Conservation (phyloP, 23 tunicate genomes). For the Botrylloides violaceus region DNA sequence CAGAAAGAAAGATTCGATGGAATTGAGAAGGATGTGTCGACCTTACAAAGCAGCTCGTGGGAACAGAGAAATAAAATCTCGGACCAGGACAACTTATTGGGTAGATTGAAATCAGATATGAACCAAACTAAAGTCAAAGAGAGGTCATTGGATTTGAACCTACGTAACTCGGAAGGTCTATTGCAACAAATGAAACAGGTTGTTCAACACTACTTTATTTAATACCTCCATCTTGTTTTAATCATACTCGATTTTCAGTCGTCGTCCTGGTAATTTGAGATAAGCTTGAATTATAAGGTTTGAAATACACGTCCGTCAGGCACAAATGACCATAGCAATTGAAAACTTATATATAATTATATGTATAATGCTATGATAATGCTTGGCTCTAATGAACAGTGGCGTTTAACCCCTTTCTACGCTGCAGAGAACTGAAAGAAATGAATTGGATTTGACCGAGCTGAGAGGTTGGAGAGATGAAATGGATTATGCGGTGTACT, state of each 20-base stretch:
- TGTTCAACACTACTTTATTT: no score
- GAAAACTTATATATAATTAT: no score
- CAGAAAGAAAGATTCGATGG: not conserved
- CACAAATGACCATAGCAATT: no score
- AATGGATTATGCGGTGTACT: not conserved
- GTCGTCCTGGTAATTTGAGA: no score
- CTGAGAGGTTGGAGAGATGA: not conserved
- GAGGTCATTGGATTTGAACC: not conserved
- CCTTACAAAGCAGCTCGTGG: not conserved
- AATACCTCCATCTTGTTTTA: no score
- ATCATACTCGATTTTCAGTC: no score
- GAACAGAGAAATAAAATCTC: not conserved
- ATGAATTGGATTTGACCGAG: not conserved
- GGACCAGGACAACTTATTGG: not conserved
- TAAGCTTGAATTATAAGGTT: no score
- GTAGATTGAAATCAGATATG: not conserved
- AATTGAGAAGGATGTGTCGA: not conserved
- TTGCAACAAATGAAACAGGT: not conserved
- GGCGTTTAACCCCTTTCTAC: no score
- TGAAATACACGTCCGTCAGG: no score
- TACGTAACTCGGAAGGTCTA: not conserved
- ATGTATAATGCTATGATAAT: no score
- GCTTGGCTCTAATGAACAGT: no score
- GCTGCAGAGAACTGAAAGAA: not conserved
- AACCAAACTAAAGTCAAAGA: not conserved